Evolutionary conservation across 2,888 invertebrate genomes (phyloP).

Genomic region (Rhamphomyia laevipes): DNA sequence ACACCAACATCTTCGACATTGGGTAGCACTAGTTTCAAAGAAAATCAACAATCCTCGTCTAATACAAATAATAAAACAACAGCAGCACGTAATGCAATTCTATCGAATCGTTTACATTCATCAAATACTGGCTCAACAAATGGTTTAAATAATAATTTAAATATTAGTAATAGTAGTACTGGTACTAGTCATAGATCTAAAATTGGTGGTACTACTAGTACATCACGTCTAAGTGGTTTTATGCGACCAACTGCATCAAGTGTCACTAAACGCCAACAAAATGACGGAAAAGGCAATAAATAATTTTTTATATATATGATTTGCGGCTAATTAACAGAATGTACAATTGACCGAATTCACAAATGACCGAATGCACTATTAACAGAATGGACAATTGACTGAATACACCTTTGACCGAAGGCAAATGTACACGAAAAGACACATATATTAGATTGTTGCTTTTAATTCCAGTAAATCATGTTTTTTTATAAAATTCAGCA

Average conservation of each 20-base stretch:
- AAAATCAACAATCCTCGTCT: slow-evolving; percentile 27
- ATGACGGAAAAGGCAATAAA: slow-evolving; percentile 8
- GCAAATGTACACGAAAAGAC: too few relatives aligned
- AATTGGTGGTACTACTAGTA: slow-evolving; percentile 14
- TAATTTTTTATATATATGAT: too few relatives aligned
- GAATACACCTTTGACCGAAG: too few relatives aligned
- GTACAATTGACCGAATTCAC: too few relatives aligned
- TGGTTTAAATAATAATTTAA: background rate
- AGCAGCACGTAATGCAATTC: slow-evolving; percentile 24
- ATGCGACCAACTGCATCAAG: slow-evolving; percentile 84
- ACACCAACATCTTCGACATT: slow-evolving; percentile 19
- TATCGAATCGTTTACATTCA: slow-evolving; percentile 10
- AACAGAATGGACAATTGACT: too few relatives aligned
- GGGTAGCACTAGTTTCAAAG: slow-evolving; percentile 39
- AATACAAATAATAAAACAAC: slow-evolving; percentile 10
- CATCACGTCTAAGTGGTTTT: slow-evolving; percentile 45
- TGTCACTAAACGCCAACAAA: slow-evolving; percentile 49
- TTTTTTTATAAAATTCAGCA: too few relatives aligned
- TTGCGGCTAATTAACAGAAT: too few relatives aligned
- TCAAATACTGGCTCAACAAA: slow-evolving; percentile 4
- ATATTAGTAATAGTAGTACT: slow-evolving; percentile 20
- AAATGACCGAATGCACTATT: too few relatives aligned
- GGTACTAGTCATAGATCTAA: slow-evolving; percentile 5
- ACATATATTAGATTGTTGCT: too few relatives aligned
- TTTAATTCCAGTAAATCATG: too few relatives aligned